Conservation (phyloP, 1,140 invertebrate species). For the Maconellicoccus hirsutus region DNA sequence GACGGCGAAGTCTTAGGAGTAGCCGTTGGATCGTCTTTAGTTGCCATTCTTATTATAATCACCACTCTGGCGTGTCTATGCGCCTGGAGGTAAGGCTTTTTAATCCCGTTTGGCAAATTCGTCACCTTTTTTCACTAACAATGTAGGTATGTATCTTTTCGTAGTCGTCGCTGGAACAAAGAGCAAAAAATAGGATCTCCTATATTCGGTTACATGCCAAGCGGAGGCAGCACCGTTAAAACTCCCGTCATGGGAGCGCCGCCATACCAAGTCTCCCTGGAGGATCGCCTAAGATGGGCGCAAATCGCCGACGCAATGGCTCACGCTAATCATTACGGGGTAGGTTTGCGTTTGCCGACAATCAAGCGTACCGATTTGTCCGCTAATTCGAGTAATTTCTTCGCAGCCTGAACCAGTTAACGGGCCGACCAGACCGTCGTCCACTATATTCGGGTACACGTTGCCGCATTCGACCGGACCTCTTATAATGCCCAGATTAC, state of each 20-base stretch:
- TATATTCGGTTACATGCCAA: constrained; percentile 64
- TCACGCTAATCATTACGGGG: constrained; percentile 61
- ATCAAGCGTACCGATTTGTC: background rate
- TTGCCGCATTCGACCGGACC: constrained; percentile 40
- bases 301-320: constrained; percentile 74
- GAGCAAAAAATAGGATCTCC: constrained; percentile 74
- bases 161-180: constrained; percentile 69
- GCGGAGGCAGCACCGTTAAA: constrained; percentile 54
- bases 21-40: constrained; percentile 75
- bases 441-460: constrained; percentile 62
- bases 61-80: constrained; percentile 73
- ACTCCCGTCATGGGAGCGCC: constrained; percentile 44
- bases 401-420: constrained; percentile 49
- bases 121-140: background rate
- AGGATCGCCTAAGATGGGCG: constrained; percentile 68
- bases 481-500: constrained; percentile 51
- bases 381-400: background rate
- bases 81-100: constrained; percentile 83
- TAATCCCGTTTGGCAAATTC: constrained; percentile 31
- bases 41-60: constrained; percentile 75
- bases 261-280: constrained; percentile 49
- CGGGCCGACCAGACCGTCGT: constrained; percentile 59
- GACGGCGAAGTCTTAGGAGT: constrained; percentile 84
- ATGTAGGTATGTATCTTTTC: background rate
- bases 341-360: constrained; percentile 36